Conservation (phyloP, 2,888 invertebrate genomes). For the Drosophila longiperda region DNA sequence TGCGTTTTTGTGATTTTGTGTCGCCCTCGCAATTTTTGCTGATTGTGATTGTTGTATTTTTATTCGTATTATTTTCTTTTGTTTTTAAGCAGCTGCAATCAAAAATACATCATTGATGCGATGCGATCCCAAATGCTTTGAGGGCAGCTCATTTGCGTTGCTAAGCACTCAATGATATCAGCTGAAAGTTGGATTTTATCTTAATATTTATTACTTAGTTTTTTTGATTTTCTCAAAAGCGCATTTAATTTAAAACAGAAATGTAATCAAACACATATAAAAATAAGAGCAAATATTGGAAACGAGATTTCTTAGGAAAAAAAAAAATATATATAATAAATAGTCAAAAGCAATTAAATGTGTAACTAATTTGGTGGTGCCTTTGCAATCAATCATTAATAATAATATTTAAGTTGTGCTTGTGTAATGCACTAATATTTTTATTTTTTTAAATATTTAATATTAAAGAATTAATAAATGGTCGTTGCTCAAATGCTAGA, state of each 20-base stretch:
- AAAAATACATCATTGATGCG: conserved; percentile 72
- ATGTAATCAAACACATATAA: no score
- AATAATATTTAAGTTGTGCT: not conserved
- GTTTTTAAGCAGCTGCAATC: conserved; percentile 67
- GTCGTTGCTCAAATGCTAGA: not conserved
- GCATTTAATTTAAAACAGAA: not conserved
- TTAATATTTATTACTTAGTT: not conserved
- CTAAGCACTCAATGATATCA: conserved; percentile 28
- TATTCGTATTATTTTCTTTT: not conserved
- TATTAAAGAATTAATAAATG: not conserved
- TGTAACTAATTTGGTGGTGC: not conserved
- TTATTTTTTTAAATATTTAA: no score
- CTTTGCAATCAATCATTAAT: not conserved
- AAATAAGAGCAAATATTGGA: not conserved
- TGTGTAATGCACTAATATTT: not conserved
- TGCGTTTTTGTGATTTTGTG: conserved; percentile 50
- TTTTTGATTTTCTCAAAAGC: not conserved
- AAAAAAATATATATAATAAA: not conserved
- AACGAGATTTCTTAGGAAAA: not conserved
- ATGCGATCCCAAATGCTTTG: conserved; percentile 39
- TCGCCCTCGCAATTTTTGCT: conserved; percentile 71
- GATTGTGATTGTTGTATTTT: conserved; percentile 60
- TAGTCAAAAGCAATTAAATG: not conserved
- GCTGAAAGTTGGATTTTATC: conserved; percentile 5
- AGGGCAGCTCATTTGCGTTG: conserved; percentile 37